A percentile compares a stretch with the other conserved stretches of the same genome.
phyloP scores from a whole-genome alignment of 37 sponge, comb jelly and placozoan genomes.

The Oscarella lobularis region DNA sequence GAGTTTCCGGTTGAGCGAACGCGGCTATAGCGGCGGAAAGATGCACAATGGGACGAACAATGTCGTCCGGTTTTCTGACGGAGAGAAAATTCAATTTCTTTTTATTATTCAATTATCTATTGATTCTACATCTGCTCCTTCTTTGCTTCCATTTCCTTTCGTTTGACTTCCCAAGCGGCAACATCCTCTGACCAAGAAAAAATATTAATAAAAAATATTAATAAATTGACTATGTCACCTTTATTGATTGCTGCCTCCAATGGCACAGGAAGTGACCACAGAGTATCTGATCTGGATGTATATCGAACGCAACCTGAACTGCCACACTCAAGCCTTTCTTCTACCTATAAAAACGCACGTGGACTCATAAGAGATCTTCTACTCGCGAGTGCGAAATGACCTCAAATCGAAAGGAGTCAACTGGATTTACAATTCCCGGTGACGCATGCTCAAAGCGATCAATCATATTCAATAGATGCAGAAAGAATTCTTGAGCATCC shows the following conservation, averaged over 20 bases:
- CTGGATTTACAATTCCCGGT: slow-evolving; percentile 18
- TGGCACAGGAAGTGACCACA: slow-evolving; percentile 57
- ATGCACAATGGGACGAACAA: slow-evolving; percentile 41
- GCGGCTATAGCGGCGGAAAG: slow-evolving; percentile 35
- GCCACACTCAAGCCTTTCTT: slow-evolving; percentile 65
- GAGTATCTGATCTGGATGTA: slow-evolving; percentile 29
- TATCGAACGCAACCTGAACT: slow-evolving; percentile 55
- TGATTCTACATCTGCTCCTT: slow-evolving; percentile 56
- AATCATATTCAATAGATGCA: slow-evolving; percentile 51
- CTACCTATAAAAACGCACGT: slow-evolving; percentile 33
- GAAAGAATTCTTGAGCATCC: slow-evolving; percentile 80
- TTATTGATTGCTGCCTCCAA: slow-evolving; percentile 59
- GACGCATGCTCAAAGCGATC: slow-evolving; percentile 38
- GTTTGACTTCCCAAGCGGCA: slow-evolving; percentile 46
- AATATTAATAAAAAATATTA: slow-evolving; percentile 1
- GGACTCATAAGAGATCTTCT: too few species aligned
- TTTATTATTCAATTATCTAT: too few species aligned
- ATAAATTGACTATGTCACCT: slow-evolving; percentile 14
- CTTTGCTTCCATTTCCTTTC: slow-evolving; percentile 34
- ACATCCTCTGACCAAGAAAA: slow-evolving; percentile 21
- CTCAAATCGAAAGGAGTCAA: slow-evolving; percentile 40
- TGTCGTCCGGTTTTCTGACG: slow-evolving; percentile 53
- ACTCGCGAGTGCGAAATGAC: slow-evolving; percentile 7
- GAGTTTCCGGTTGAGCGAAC: slow-evolving; percentile 23
- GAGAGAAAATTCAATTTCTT: too few species aligned